Evolutionary conservation across 2,113 vertebrate genomes (phyloP), one percentile per base, ranked within the genome.

Genomic region (Daboia siamensis): DNA sequence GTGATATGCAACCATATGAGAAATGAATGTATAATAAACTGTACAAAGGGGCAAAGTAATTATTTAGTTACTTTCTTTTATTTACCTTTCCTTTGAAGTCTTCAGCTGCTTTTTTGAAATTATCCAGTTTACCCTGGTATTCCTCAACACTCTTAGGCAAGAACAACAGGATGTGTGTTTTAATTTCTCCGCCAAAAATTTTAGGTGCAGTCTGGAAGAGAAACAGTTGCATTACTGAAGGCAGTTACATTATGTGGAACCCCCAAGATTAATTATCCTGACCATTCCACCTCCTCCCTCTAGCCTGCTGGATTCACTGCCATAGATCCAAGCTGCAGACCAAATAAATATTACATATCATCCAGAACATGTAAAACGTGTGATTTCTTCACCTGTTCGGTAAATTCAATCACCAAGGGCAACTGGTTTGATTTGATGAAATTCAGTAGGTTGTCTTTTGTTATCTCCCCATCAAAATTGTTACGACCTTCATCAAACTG

Each of bases 111-210:
- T 97, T 98, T 97, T 98, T 99, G 95, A 99, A 99, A 94, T 98
- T 96, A 93, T 98, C 98, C 97, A 99, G 97, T 93, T 99, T 99
- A n/a, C 95, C 97, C 29, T 99, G 97, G 29, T 99, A 99, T 96
- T 98, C 98, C 24, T 98, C 93, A 13, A 98, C 97, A 0, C 98
- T 97, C 97, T 99, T 99, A 39, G 99, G 99, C 86, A 99, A 94
- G 92, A 99, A 99, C 94, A 99, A 97, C 89, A 99, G 97, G 95
- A 99, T 99, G 94, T 99, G 99, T 12, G 99, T 99, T 97, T 99
- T 99, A 95, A 99, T 99, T 0, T 99, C 99, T n/a, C 99, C 99
- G 55, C 99, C 99, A 0, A 99, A 99, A 96, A 99, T 99, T 98
- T 99, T 99, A 0, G 99, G 99, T 64, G 99, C 99, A 0, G 99